Evolutionary conservation across 1,140 invertebrate genomes (phyloP), one percentile per base, ranked within the genome.

Genomic region (Tenebrio molitor): DNA sequence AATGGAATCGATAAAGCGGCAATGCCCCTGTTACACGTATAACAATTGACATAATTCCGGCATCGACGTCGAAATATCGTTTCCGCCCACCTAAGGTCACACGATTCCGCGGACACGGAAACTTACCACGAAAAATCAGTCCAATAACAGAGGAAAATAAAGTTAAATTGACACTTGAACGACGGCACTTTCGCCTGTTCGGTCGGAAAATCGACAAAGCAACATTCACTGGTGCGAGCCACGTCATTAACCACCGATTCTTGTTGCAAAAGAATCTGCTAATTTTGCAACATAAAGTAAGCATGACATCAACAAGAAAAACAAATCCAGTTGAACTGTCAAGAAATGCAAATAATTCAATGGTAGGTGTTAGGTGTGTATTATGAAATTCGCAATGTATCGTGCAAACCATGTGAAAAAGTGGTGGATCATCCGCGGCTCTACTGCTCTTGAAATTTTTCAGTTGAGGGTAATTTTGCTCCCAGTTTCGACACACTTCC

Each of bases 11-110:
- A 58, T 58, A 58, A 58, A 58, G 50, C 50, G 50, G 50, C 50
- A 58, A 58, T 58, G 50, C 23, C 50, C 50, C 50, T 58, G n/a
- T 58, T 58, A 58, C 50, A 58, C 50, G 50, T 58, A 58, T 25
- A 58, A 58, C 50, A 58, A 58, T 58, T 58, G 50, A 58, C 50
- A 58, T 58, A 25, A 58, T 58, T 58, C 25, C 50, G 15, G 29
- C 15, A 14, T 50, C 7, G 46, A 53, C 50, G 36, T 7, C 36
- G 6, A 29, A 29, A 29, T 29, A 29, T 8, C 8, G 25, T 2
- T 12, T 39, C 36, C 36, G 50, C 50, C 23, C 50, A 34, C 50
- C 50, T 58, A 58, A 58, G 50, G 50, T 58, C 50, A 12, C 42
- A 17, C 42, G 14, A 46, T 10, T 16, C 42, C 42, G 5, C 5